A percentile compares a stretch with the other conserved stretches of the same genome.
Evolutionary conservation across 2,113 vertebrate species (phyloP).

Genomic region (Cygnus atratus): DNA sequence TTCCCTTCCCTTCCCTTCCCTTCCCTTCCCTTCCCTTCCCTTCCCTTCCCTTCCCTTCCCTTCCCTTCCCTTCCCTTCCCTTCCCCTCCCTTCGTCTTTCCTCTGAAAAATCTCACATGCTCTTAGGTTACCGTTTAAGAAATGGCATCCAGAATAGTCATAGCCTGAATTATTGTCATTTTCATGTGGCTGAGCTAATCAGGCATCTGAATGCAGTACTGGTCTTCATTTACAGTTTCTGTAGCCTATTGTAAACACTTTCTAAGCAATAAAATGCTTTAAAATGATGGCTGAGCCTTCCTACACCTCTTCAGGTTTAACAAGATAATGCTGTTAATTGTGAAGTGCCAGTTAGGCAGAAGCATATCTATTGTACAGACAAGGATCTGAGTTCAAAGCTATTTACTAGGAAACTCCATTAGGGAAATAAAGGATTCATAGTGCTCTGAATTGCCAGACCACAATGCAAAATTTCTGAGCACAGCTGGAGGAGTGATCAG

Average conservation of each 20-base stretch:
- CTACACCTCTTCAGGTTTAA: conserved; percentile 37
- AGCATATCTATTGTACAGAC: background rate
- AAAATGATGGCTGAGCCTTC: background rate
- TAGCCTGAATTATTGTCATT: background rate
- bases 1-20: too few relatives aligned
- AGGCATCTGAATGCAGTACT: background rate
- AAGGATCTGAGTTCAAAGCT: conserved; percentile 44
- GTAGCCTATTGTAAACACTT: conserved; percentile 33
- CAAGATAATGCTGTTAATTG: conserved; percentile 55
- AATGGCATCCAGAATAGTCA: background rate
- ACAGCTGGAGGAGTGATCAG: background rate
- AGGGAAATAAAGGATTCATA: conserved; percentile 16
- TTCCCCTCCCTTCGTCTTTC: background rate
- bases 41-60: background rate
- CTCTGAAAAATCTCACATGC: background rate
- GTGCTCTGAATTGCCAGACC: conserved; percentile 4
- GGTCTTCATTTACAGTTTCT: background rate
- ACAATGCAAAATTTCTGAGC: background rate
- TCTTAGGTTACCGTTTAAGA: background rate
- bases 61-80: background rate
- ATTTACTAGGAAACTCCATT: conserved; percentile 17
- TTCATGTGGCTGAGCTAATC: conserved; percentile 26
- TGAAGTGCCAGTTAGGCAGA: background rate
- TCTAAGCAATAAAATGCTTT: conserved; percentile 30
- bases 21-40: too few relatives aligned